Evolutionary conservation across 1,140 invertebrate species (phyloP).

Genomic region (Lepidurus arcticus): DNA sequence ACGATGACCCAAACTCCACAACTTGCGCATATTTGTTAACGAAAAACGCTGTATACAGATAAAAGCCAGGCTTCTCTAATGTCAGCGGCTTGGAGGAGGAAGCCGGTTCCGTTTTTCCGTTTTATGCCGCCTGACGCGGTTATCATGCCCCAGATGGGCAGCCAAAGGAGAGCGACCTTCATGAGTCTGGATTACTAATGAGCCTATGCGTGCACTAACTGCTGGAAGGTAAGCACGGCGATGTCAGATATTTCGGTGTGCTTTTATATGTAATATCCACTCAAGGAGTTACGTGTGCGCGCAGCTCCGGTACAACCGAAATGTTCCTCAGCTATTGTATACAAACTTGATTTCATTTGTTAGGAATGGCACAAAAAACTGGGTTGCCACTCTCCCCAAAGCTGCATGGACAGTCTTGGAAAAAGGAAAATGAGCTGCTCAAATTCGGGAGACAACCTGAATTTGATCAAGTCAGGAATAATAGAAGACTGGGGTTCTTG

Average conservation of each 20-base stretch:
- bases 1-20: background rate
- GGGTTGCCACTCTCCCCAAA: background rate
- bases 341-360: conserved; percentile 7
- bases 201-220: background rate
- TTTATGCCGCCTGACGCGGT: conserved; percentile 10
- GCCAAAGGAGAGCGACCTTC: conserved; percentile 17
- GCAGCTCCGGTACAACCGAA: background rate
- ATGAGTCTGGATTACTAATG: conserved; percentile 22
- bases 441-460: conserved; percentile 13
- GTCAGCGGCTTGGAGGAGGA: conserved; percentile 5
- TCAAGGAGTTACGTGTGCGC: background rate
- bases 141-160: conserved; percentile 10
- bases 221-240: conserved; percentile 1
- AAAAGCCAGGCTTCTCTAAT: background rate
- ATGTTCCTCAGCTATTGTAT: background rate
- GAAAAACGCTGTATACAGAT: background rate
- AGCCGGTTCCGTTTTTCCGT: background rate
- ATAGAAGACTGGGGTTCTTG: conserved; percentile 9
- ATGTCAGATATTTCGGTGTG: background rate
- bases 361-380: background rate
- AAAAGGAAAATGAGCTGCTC: background rate
- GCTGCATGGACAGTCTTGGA: background rate
- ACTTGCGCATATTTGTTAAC: background rate
- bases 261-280: background rate
- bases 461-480: conserved; percentile 22